Conservation (phyloP, 2,113 vertebrate genomes). For the Ia io region DNA sequence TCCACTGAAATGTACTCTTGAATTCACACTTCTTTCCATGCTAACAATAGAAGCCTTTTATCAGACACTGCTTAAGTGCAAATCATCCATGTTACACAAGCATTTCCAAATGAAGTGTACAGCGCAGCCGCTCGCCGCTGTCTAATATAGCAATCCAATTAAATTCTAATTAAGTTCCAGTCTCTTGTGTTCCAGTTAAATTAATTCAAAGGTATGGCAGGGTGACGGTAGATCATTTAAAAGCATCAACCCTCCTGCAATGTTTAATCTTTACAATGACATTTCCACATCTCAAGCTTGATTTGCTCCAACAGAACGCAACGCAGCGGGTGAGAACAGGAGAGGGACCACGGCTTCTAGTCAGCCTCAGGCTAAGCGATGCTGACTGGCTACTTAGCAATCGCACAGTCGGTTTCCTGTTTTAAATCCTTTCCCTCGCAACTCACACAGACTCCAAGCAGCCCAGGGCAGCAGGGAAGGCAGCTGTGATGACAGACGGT, state of each 20-base stretch:
- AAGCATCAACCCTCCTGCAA: not conserved
- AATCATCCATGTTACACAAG: conserved; percentile 10
- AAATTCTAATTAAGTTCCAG: conserved; percentile 55
- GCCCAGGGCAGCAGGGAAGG: not conserved
- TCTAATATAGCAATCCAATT: conserved; percentile 38
- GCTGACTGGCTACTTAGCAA: not conserved
- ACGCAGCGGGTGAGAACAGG: not conserved
- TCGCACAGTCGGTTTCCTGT: not conserved
- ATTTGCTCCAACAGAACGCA: not conserved
- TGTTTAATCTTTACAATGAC: conserved; percentile 26
- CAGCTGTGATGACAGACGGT: not conserved
- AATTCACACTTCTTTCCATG: not conserved
- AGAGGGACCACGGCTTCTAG: not conserved
- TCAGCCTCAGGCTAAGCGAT: not conserved
- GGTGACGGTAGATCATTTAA: not conserved
- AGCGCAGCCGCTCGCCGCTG: not conserved
- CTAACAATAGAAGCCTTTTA: not conserved
- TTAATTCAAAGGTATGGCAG: conserved; percentile 24
- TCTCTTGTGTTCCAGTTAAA: conserved; percentile 44
- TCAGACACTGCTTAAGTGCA: conserved; percentile 18
- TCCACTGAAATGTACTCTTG: not conserved
- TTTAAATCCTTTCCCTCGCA: not conserved
- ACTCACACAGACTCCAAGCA: not conserved
- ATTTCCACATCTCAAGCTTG: conserved; percentile 9
- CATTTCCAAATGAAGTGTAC: conserved; percentile 1